phyloP scores from a whole-genome alignment of 53 echinoderm and acorn worm genomes.

The Zoroaster sp. region DNA sequence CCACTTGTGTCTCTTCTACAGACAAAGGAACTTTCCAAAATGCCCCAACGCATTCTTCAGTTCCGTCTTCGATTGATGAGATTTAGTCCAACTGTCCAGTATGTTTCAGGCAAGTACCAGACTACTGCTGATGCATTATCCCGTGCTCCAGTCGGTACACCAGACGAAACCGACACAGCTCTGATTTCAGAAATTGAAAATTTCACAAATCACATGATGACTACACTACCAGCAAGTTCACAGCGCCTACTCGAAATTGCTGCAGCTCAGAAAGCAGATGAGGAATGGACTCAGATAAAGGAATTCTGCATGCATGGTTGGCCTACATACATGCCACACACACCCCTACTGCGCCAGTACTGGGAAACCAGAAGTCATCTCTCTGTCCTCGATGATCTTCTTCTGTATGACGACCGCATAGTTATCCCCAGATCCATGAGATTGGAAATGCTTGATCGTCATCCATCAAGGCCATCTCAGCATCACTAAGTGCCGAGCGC shows the following conservation, averaged over 20 bases:
- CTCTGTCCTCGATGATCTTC: background rate
- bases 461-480: slow-evolving; percentile 65
- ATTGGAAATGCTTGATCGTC: slow-evolving; percentile 18
- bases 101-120: slow-evolving; percentile 63
- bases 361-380: slow-evolving; percentile 13
- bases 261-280: slow-evolving; percentile 39
- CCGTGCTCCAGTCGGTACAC: slow-evolving; percentile 21
- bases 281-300: slow-evolving; percentile 26
- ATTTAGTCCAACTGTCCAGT: slow-evolving; percentile 20
- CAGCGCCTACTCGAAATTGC: slow-evolving; percentile 34
- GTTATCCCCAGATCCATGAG: slow-evolving; percentile 55
- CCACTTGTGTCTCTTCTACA: slow-evolving; percentile 41
- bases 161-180: background rate
- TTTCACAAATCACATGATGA: background rate
- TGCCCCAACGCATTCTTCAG: slow-evolving; percentile 51
- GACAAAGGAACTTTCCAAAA: slow-evolving; percentile 32
- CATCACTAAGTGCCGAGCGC: slow-evolving; percentile 59
- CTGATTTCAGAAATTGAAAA: slow-evolving; percentile 34
- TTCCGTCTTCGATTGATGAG: slow-evolving; percentile 65
- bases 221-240: slow-evolving; percentile 45
- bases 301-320: slow-evolving; percentile 39
- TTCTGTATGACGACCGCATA: slow-evolving; percentile 48
- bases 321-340: slow-evolving; percentile 29
- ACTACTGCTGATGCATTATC: slow-evolving; percentile 60
- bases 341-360: slow-evolving; percentile 7